Conservation (phyloP, 2,113 vertebrate species). For the Sorex araneus region DNA sequence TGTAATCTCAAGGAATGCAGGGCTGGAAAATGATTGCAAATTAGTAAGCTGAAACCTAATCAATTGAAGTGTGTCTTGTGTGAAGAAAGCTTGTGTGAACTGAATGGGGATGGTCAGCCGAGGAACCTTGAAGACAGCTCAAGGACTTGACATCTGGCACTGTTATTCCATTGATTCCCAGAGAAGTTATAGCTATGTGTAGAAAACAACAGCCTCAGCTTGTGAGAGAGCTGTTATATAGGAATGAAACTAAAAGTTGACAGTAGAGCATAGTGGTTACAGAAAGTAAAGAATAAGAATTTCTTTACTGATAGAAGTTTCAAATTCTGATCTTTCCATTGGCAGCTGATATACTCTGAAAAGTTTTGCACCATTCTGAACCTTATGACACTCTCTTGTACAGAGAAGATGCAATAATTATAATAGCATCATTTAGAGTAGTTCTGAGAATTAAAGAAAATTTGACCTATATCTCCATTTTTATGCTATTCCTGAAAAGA, state of each 20-base stretch:
- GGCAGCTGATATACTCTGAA: background rate
- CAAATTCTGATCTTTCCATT: background rate
- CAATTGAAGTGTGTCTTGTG: background rate
- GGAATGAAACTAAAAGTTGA: accelerated
- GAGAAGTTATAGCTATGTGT: background rate
- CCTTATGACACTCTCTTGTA: background rate
- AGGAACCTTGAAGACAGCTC: background rate
- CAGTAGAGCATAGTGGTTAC: accelerated
- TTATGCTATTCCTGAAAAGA: background rate
- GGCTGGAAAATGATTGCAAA: constrained; percentile 54
- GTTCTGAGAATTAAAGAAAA: background rate
- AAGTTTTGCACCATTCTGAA: background rate
- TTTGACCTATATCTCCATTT: background rate
- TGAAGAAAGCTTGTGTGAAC: constrained; percentile 30
- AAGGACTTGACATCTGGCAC: background rate
- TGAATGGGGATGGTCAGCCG: background rate
- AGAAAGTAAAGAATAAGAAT: accelerated
- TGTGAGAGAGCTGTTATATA: accelerated
- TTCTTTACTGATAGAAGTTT: background rate
- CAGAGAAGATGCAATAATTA: background rate
- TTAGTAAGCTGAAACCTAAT: constrained; percentile 73
- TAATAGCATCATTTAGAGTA: accelerated
- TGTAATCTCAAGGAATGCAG: background rate
- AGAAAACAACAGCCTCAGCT: background rate
- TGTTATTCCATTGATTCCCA: background rate